These are phyloP conservation scores for Daphoenositta chrysoptera DNA, from an alignment of 2,113 vertebrate genomes.

Conservation along the genomic window DNA sequence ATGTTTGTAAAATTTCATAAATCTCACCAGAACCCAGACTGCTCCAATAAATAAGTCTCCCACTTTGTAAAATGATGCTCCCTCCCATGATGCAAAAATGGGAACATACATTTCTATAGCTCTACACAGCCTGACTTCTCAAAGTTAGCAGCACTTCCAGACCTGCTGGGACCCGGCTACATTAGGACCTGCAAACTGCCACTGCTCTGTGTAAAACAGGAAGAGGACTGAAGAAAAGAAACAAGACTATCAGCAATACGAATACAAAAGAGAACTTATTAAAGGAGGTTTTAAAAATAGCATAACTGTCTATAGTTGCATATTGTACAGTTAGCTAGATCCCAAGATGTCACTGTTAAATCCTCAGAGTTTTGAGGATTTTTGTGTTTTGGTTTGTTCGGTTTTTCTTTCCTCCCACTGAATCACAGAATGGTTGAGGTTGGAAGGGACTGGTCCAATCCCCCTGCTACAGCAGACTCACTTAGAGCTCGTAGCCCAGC, in stretches of 20 bases:
- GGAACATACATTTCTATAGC: neutral
- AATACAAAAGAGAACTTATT: neutral
- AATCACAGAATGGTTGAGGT: neutral
- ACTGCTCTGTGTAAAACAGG: neutral
- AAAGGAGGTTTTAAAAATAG: neutral
- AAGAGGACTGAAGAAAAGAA: neutral
- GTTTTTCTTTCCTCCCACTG: neutral
- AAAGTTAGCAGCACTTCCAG: neutral
- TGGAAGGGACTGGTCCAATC: neutral
- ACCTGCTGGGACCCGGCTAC: neutral
- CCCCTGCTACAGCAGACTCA: neutral
- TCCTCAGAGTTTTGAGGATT: neutral
- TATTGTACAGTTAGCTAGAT: neutral
- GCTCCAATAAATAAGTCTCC: neutral
- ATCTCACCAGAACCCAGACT: neutral
- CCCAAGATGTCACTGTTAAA: neutral
- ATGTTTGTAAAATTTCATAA: neutral
- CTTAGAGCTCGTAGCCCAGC: neutral
- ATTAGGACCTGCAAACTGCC: neutral
- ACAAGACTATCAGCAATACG: neutral
- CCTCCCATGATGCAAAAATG: neutral
- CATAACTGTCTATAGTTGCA: neutral
- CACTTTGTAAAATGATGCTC: neutral
- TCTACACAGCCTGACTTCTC: neutral
- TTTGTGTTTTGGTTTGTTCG: neutral